Percentiles rank a stretch among this genome's conserved stretches.
phyloP scores from a whole-genome alignment of 2,888 invertebrate genomes.

The Stenotaenia linearis region DNA sequence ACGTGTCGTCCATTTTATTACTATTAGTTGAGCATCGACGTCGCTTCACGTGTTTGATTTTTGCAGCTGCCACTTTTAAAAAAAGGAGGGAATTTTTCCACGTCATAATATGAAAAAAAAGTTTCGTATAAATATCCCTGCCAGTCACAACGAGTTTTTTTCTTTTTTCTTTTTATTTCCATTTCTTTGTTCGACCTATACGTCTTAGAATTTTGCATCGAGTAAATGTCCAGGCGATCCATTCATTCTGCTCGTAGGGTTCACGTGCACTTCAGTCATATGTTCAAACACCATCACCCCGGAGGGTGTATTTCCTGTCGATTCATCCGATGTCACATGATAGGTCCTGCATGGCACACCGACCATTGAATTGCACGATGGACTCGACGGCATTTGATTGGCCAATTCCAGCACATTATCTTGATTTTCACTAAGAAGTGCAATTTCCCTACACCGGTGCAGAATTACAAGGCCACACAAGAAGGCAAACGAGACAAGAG shows the following conservation, averaged over 20 bases:
- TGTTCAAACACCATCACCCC: conserved; percentile 31
- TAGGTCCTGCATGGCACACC: conserved; percentile 28
- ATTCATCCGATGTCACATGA: conserved; percentile 24
- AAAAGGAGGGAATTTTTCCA: background rate
- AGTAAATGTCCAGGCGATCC: conserved; percentile 30
- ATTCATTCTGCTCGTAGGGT: conserved; percentile 29
- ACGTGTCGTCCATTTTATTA: background rate
- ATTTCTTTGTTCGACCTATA: background rate
- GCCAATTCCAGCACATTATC: conserved; percentile 12
- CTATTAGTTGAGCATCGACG: background rate
- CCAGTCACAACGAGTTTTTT: background rate
- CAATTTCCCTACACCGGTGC: conserved; percentile 26
- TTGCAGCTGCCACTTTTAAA: background rate
- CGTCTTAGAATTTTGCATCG: conserved; percentile 31
- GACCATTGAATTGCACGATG: conserved; percentile 27
- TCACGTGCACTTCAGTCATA: conserved; percentile 31
- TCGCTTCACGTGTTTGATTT: background rate
- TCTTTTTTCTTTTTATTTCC: background rate
- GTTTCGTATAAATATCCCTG: background rate
- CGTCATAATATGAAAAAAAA: background rate
- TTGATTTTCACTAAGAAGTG: conserved; percentile 10
- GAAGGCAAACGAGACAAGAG: background rate
- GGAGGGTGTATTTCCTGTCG: background rate
- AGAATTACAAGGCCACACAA: background rate
- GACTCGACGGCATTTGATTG: conserved; percentile 27